Base-by-base conservation (phyloP, 2,888 invertebrate genomes). In the Platynereis dumerilii region DNA sequence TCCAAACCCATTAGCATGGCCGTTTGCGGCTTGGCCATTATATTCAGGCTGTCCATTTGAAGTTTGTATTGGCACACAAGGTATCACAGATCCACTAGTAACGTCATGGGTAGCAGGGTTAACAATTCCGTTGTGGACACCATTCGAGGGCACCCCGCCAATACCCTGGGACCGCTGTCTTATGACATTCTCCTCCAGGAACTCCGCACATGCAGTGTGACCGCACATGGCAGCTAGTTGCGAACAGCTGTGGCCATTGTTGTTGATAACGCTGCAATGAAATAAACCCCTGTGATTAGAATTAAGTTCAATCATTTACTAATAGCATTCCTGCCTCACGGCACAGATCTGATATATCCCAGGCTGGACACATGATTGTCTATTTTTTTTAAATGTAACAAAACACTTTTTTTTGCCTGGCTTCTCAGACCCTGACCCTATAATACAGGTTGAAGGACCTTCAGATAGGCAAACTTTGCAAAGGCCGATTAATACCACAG, bases 181-280 rank as follows among this genome's bases (percentile, higher is more conserved):
- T 24, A 39, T 12, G 1, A 34, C 42, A 3, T 58, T 62, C 20
- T 26, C 34, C 58, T 66, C 74, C 22, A 81, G 68, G 67, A 74
- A 76, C 27, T 64, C 65, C 5, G 75, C 75, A 72, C 78, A 80
- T 26, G 78, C 76, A 0, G 52, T 53, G 63, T 74, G 70, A 0
- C 76, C 77, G 64, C 74, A 73, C 5, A 63, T 64, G 15, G 65
- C 59, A 5, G 81, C 80, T 3, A 80, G 69, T 57, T 79, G 70
- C 53, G 72, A 66, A 7, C 80, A 71, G 34, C 75, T 75, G 44
- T 73, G 73, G 26, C 73, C 74, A 65, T 68, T 76, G 62, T 76
- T 72, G 67, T 79, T 81, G 42, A 67, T 67, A 26, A 78, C 68
- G 56, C 81, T 81, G 72, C 3, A 76, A 75, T 17, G 39, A 42